These are phyloP conservation scores for Perognathus longimembris DNA, from an alignment of 2,113 vertebrate species.

Conservation along the genomic window DNA sequence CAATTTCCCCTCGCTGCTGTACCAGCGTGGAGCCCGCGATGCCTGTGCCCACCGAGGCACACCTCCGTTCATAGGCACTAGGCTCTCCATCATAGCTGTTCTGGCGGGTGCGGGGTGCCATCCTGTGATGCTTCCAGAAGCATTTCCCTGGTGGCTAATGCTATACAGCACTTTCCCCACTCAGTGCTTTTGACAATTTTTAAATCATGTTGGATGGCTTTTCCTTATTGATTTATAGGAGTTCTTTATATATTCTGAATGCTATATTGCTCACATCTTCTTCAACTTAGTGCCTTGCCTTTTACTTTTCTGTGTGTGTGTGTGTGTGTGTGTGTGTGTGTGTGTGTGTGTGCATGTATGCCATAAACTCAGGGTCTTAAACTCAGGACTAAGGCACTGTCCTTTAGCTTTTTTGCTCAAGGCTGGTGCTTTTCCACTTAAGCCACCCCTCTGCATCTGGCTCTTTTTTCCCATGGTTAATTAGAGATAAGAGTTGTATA, in stretches of 20 bases:
- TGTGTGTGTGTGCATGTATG: too few species aligned
- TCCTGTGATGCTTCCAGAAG: neutral
- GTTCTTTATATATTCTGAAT: neutral
- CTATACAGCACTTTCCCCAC: neutral
- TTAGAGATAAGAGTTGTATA: too few species aligned
- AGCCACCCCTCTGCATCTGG: too few species aligned
- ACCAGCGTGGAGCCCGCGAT: neutral
- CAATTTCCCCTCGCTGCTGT: neutral
- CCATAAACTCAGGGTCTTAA: too few species aligned
- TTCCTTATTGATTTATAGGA: neutral
- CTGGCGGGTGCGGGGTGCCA: neutral
- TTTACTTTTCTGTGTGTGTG: too few species aligned
- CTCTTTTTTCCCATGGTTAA: too few species aligned
- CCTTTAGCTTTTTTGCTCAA: too few species aligned
- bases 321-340: too few species aligned
- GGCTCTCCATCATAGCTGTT: neutral
- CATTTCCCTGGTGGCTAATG: neutral
- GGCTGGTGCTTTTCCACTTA: too few species aligned
- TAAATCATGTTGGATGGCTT: neutral
- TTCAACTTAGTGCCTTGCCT: neutral
- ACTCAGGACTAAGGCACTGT: too few species aligned
- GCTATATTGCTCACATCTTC: neutral
- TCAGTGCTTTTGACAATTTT: conserved; percentile 14
- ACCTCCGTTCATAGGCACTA: fast-evolving
- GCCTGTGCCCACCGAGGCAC: fast-evolving